Evolutionary conservation across 2,888 invertebrate genomes (phyloP), one percentile per base, ranked within the genome.

Genomic region (Drosophila dives): DNA sequence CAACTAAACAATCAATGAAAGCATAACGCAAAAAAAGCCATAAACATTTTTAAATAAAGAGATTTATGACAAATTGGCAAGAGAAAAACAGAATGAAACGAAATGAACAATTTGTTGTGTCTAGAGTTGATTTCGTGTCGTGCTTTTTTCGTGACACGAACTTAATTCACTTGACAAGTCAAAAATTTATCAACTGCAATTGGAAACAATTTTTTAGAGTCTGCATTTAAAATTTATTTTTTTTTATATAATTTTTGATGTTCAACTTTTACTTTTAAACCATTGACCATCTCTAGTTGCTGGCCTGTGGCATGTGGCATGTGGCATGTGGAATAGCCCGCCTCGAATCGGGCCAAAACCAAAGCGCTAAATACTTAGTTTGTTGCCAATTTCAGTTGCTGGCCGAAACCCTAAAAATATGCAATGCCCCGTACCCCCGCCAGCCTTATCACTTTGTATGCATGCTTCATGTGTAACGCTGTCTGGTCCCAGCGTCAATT

Each of bases 41-140:
- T 50, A 69, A 76, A 74, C 78, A 72, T 80, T 87, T 89, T 87
- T 77, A 84, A 87, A 84, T 89, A 81, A 87, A 83, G 77, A 89
- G 85, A 86, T 86, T 86, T 86, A 89, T 86, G 89, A 89, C 89
- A 86, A 87, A 87, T 87, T 85, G 81, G 75, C 87, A 42, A 69
- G 56, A 51, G 49, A 48, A 36, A 23, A 49, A 64, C 34, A n/a
- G 29, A 64, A 55, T 33, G 45, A 62, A 61, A 36, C 34, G 33
- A 26, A 54, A 26, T 23, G 29, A 53, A 10, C 5, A 10, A 11
- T 10, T 12, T 17, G 12, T 53, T 8, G 17, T 50, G 29, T n/a
- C 15, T 32, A 29, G 42, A 20, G 32, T 10, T 32, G 56, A 20
- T 20, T 2, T 17, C 40, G 29, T 40, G 38, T 38, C 54, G 54